These are phyloP conservation scores for Phrynocephalus versicolor DNA, from an alignment of 2,113 vertebrate species.

Conservation along the genomic window DNA sequence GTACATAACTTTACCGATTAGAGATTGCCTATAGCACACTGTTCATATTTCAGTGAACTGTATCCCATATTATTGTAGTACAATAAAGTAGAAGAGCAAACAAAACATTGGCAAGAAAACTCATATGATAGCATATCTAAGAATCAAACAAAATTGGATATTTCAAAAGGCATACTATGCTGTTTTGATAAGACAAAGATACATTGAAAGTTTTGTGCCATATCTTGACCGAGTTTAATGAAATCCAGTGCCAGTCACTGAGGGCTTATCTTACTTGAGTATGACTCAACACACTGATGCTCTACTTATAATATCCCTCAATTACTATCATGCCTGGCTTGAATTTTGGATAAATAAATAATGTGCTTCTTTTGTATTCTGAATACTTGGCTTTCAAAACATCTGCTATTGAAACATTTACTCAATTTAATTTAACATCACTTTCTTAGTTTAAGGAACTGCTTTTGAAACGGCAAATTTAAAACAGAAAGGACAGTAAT, in stretches of 20 bases:
- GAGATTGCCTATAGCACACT: constrained; percentile 13
- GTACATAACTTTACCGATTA: constrained; percentile 38
- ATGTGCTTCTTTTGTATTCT: background rate
- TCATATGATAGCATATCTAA: background rate
- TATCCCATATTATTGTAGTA: background rate
- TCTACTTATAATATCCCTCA: background rate
- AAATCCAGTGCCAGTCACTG: background rate
- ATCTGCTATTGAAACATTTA: background rate
- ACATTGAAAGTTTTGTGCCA: background rate
- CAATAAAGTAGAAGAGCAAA: constrained; percentile 24
- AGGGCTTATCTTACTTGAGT: background rate
- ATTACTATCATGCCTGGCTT: background rate
- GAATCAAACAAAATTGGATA: background rate
- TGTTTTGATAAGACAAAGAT: background rate
- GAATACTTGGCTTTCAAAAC: background rate
- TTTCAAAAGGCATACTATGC: background rate
- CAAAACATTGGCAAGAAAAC: fast-evolving
- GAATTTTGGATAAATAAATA: background rate
- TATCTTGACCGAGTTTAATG: background rate
- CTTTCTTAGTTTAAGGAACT: background rate
- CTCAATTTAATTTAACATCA: background rate
- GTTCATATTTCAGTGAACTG: constrained; percentile 26
- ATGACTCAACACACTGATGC: background rate
- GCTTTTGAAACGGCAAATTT: background rate
- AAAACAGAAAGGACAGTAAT: background rate